phyloP scores from a whole-genome alignment of 2,113 vertebrate genomes.

The Alethe diademata region DNA sequence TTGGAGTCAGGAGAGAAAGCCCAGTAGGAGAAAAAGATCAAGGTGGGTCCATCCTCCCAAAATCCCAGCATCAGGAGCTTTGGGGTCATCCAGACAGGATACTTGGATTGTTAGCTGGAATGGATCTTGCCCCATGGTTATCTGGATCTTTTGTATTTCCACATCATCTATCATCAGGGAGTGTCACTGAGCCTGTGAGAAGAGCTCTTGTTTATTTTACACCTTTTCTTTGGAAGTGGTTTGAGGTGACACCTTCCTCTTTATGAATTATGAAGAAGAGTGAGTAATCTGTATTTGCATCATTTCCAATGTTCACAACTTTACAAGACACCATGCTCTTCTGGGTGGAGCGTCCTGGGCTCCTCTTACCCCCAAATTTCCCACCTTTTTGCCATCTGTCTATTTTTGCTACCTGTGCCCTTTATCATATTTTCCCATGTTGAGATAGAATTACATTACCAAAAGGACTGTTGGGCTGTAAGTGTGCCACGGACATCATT shows the following conservation, averaged over 20 bases:
- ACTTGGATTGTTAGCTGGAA: background rate
- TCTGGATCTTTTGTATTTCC: background rate
- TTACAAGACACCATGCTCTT: background rate
- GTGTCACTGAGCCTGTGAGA: background rate
- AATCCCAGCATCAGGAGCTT: background rate
- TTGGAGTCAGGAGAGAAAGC: background rate
- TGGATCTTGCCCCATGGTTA: background rate
- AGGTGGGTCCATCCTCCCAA: background rate
- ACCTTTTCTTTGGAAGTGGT: background rate
- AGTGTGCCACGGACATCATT: background rate
- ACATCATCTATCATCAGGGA: background rate
- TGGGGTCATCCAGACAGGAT: too few relatives aligned
- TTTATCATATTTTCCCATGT: background rate
- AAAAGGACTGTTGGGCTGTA: rapidly evolving
- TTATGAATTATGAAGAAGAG: background rate
- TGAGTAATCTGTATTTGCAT: background rate
- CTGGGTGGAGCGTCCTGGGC: background rate
- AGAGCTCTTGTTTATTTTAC: background rate
- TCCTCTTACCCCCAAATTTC: background rate
- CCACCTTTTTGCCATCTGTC: background rate
- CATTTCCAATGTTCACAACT: background rate
- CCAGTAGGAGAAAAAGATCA: background rate
- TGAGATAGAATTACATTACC: background rate
- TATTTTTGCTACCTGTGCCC: background rate
- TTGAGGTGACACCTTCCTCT: background rate